Evolutionary conservation across 92 coral and sea anemone species (phyloP), one percentile per base, ranked within the genome.

Genomic region (Porites rus): DNA sequence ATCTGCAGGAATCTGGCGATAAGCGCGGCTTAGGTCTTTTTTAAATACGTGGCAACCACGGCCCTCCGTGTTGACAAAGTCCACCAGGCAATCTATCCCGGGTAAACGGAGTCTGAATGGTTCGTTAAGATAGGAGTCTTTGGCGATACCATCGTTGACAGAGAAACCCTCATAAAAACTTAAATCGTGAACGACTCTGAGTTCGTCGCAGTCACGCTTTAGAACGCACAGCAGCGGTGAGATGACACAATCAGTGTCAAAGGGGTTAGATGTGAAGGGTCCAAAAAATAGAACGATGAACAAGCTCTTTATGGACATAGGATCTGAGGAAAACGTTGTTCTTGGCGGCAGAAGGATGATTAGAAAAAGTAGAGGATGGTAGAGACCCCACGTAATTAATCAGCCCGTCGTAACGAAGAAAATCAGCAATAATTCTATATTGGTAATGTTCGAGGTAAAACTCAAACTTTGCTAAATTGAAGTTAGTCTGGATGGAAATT

Each of bases 381-480:
- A 63, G 52, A 16, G 75, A 22, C 12, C 60, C 53, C 20, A 16
- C 53, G 76, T 65, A 81, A 14, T 81, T 81, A 54, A 81, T 81
- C 21, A 65, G 76, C 86, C 86, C 68, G 24, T 77, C 77, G 61
- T 65, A 81, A 8, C 59, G 24, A 10, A 50, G 50, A 56, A 81
- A 81, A 17, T 81, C 65, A 11, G 69, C 85, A 22, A 81, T 51
- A 54, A 69, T 69, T 10, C 19, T 67, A 66, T 89, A 85, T 18
- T 89, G 84, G 65, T 89, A 89, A 68, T 82, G 83, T 76, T 82
- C 86, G 86, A 87, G 86, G 68, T 79, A 87, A 59, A n/a, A 60
- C 22, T 25, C 24, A 79, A 86, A 74, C 56, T 28, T 67, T 65
- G 43, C 75, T 6, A 77, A 46, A 75, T 83, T 77, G 67, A 89